Evolutionary conservation across 2,888 invertebrate species (phyloP), one percentile per base, ranked within the genome.

Genomic region (Ophion ventricosus): DNA sequence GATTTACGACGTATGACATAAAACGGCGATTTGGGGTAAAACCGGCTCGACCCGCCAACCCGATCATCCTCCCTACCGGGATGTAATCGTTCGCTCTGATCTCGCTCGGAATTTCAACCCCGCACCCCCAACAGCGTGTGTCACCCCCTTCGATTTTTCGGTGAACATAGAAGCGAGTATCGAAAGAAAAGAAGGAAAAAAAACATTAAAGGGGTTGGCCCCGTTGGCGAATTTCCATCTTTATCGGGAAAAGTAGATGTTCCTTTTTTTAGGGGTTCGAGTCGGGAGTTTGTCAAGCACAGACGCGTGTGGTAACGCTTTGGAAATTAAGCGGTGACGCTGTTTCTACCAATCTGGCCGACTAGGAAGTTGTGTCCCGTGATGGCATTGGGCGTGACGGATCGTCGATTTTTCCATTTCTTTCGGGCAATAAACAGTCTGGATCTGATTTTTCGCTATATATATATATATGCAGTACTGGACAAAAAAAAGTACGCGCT

Each of bases 21-120:
- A 90, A 91, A 90, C 88, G 87, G 54, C 86, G 89, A 86, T 93
- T 93, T 92, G 91, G 93, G 93, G 92, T 91, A 92, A 92, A 82
- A 73, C 78, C 72, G 29, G 70, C 35, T 72, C 88, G 89, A 88
- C 90, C 87, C 90, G 89, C 89, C 80, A 74, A 35, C 61, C 63
- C 80, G 82, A 83, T 70, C n/a, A 17, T 26, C 25, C 76, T 75
- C 54, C 74, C 7, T 56, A 25, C 26, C 20, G 25, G 17, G 49
- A 35, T 61, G 78, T 79, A 73, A 80, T 82, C 82, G 80, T 74
- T 70, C 76, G 29, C 73, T 59, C n/a, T 56, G 70, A 82, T 82
- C 84, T 83, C 80, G 61, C 63, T 80, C 80, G 49, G 25, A 89
- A 88, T 89, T 89, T 89, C 87, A 88, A 87, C 87, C 88, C 75